phyloP scores from a whole-genome alignment of 2,113 vertebrate species.

The Chamaea fasciata region DNA sequence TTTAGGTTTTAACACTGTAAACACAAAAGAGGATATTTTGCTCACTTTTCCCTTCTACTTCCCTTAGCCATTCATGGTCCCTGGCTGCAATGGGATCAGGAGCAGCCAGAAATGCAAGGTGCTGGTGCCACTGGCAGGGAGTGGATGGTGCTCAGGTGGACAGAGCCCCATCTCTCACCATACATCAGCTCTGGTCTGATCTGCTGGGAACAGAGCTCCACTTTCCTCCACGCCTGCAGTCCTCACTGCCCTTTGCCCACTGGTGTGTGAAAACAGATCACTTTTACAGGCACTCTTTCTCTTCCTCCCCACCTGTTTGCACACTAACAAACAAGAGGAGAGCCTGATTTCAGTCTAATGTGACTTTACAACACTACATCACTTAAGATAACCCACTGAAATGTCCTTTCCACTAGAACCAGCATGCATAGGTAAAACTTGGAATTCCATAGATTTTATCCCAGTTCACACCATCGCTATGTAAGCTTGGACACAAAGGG shows the following conservation, averaged over 20 bases:
- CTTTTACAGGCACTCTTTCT: neutral
- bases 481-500: neutral
- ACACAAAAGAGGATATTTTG: neutral
- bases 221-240: neutral
- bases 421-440: fast-evolving
- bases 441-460: neutral
- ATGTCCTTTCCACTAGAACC: neutral
- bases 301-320: neutral
- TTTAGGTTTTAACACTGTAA: neutral
- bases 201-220: neutral
- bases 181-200: neutral
- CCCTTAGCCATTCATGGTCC: fast-evolving
- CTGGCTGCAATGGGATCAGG: fast-evolving
- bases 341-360: neutral
- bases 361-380: neutral
- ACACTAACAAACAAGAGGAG: neutral
- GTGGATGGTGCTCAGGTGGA: fast-evolving
- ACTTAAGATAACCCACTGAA: neutral
- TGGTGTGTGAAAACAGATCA: neutral
- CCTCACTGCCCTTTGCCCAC: neutral
- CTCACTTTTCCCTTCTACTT: neutral
- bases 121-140: fast-evolving
- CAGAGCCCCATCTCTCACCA: neutral
- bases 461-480: neutral
- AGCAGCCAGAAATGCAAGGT: neutral